These are phyloP conservation scores for Actinemys pallida DNA, from an alignment of 2,113 vertebrate species.

Conservation along the genomic window DNA sequence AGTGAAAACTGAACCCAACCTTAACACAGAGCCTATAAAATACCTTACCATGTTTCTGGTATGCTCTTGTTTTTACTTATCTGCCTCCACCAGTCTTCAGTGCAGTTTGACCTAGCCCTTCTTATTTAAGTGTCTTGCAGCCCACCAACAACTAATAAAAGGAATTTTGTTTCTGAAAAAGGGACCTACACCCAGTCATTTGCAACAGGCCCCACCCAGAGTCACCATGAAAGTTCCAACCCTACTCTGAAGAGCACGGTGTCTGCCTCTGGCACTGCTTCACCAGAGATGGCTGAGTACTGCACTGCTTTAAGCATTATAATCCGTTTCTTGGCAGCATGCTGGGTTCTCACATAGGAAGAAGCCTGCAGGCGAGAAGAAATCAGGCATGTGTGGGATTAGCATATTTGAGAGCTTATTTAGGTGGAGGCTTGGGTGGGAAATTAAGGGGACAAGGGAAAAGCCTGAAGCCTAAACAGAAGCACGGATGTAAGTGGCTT, in stretches of 20 bases:
- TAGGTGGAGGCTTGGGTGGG: rapidly evolving
- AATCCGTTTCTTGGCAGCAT: neutral
- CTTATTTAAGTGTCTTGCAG: neutral
- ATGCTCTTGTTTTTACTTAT: neutral
- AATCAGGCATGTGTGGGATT: neutral
- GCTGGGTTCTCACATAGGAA: neutral
- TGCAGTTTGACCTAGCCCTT: rapidly evolving
- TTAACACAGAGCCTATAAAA: neutral
- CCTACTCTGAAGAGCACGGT: neutral
- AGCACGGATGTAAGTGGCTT: neutral
- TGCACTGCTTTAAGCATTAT: neutral
- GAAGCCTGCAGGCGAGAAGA: neutral
- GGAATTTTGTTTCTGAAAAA: no score
- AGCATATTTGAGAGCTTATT: rapidly evolving
- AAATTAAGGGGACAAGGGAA: neutral
- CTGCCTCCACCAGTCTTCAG: neutral
- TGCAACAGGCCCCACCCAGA: neutral
- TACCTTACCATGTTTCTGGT: neutral
- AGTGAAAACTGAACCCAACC: neutral
- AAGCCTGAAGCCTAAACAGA: rapidly evolving
- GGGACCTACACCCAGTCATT: neutral
- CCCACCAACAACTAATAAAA: neutral
- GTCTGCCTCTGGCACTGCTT: no score
- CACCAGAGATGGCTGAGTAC: neutral
- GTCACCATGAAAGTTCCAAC: neutral